phyloP scores from a whole-genome alignment of 1,140 invertebrate genomes.

The Caenorhabditis tropicalis region DNA sequence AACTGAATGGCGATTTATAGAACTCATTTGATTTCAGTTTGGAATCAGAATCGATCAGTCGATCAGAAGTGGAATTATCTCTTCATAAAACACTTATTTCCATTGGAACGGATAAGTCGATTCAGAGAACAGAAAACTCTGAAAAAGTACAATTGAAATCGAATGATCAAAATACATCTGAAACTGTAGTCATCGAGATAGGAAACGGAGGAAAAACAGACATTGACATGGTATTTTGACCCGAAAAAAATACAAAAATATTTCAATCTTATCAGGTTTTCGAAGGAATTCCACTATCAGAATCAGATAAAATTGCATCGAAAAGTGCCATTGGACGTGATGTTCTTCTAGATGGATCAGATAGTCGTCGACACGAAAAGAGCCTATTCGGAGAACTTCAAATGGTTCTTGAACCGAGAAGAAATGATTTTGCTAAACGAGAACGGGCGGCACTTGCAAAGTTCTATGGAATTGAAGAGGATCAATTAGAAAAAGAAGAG shows the following conservation, averaged over 20 bases:
- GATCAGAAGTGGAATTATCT: not conserved
- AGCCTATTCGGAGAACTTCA: conserved; percentile 10
- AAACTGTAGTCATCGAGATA: not conserved
- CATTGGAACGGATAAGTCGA: not conserved
- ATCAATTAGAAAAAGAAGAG: not conserved
- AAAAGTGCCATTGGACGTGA: not conserved
- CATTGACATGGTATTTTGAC: not conserved
- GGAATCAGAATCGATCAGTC: not conserved
- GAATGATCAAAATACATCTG: not conserved
- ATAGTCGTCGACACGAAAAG: not conserved
- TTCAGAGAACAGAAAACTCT: not conserved
- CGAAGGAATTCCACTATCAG: conserved; percentile 3
- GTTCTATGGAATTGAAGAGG: conserved; percentile 2
- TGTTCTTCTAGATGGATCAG: conserved; percentile 24
- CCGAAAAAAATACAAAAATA: not conserved
- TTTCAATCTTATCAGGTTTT: not conserved
- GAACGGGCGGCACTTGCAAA: conserved; percentile 21
- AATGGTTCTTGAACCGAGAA: not conserved
- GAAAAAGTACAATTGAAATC: not conserved
- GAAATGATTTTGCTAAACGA: not conserved
- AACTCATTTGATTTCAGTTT: not conserved
- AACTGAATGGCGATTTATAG: not conserved
- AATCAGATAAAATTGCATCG: not conserved
- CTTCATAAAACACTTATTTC: not conserved
- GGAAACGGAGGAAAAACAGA: not conserved